Percentiles rank a stretch among this genome's conserved stretches.
phyloP scores from a whole-genome alignment of 2,113 vertebrate genomes.

The Bos javanicus region DNA sequence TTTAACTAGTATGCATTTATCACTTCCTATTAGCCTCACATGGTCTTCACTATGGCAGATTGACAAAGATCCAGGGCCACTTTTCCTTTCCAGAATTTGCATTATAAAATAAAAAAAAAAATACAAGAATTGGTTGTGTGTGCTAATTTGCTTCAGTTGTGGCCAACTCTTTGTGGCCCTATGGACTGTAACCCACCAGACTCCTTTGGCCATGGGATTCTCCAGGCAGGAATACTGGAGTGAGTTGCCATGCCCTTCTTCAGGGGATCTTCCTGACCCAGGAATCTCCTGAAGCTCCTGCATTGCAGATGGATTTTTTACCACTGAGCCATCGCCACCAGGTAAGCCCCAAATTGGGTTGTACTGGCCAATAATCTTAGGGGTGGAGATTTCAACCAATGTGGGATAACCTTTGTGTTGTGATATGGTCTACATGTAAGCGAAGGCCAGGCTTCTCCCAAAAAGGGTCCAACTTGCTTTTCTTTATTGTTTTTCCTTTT shows the following conservation, averaged over 20 bases:
- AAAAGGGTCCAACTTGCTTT: background rate
- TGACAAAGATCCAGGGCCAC: background rate
- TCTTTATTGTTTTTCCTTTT: background rate
- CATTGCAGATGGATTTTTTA: background rate
- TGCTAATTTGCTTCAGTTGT: background rate
- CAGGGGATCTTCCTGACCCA: background rate
- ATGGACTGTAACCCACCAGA: background rate
- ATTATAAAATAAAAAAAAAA: background rate
- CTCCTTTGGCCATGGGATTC: background rate
- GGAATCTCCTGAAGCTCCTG: background rate
- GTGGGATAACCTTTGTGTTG: background rate
- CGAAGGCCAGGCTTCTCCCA: background rate
- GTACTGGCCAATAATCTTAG: background rate
- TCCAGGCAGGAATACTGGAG: background rate
- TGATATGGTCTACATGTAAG: background rate
- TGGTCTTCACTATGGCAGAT: background rate
- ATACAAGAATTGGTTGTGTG: background rate
- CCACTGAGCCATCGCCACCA: background rate
- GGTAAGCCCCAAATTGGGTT: background rate
- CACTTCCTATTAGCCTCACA: background rate
- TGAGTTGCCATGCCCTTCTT: background rate
- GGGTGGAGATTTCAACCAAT: background rate
- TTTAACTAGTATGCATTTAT: background rate
- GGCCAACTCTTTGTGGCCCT: background rate
- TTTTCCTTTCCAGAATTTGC: background rate